Percentiles rank a stretch among this genome's conserved stretches.
These are phyloP conservation scores for Cataglyphis altisquamis DNA, from an alignment of 2,888 invertebrate species.

Conservation along the genomic window DNA sequence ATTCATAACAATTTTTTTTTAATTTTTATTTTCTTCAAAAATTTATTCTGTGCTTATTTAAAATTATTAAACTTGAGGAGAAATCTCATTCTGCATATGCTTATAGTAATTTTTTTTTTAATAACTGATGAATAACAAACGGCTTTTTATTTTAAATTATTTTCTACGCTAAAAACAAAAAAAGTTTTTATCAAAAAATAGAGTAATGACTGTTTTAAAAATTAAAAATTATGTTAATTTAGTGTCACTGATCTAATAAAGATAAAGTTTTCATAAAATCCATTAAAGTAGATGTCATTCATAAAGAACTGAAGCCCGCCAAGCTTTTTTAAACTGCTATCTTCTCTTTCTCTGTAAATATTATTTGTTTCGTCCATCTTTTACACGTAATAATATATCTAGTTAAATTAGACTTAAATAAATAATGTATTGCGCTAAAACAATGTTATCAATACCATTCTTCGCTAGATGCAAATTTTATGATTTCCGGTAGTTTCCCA, in stretches of 20 bases:
- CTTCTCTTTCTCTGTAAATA: background rate
- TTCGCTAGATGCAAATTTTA: background rate
- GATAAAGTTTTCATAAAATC: background rate
- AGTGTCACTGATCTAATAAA: background rate
- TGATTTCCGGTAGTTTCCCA: constrained; percentile 3
- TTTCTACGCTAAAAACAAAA: background rate
- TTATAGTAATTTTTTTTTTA: background rate
- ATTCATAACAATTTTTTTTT: background rate
- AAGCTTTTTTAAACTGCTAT: background rate
- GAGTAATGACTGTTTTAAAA: background rate
- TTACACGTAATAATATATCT: background rate
- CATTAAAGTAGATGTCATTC: background rate
- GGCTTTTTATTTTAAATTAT: background rate
- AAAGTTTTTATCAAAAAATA: background rate
- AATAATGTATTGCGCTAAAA: background rate
- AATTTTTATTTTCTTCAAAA: background rate
- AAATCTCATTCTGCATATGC: background rate
- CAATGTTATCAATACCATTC: background rate
- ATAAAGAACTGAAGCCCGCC: background rate
- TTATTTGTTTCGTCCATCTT: background rate
- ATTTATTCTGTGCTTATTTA: background rate
- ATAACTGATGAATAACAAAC: no score
- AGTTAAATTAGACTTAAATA: background rate
- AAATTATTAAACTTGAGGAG: background rate
- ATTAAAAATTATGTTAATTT: constrained; percentile 13